Base-by-base conservation (phyloP, 2,113 vertebrate genomes). In the Cheilinus undulatus region DNA sequence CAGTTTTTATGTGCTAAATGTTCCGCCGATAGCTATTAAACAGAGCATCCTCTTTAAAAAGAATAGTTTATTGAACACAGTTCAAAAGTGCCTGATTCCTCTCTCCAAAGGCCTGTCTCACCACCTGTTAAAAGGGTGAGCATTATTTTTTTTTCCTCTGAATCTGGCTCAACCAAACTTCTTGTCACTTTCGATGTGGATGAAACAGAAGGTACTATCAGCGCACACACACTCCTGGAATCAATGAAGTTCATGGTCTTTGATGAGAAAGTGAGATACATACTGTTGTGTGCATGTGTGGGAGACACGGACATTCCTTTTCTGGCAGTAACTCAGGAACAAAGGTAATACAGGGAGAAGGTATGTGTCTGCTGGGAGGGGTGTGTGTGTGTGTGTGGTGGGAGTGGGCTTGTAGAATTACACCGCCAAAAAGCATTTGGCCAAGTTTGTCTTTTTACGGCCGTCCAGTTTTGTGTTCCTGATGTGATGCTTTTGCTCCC, bases 401-500 rank as follows among this genome's bases (percentile, higher is more conserved):
- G 56, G 70, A 75, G 69, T 59, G 75, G 72, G 73, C 80, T 71
- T 58, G 73, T 79, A 71, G 58, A 80, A 81, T 74, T 70, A 62
- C 82, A 72, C 73, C 53, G 80, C 79, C 89, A 86, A 92, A n/a
- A 91, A 92, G 86, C 86, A 87, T 92, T 89, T 91, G 90, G 86
- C 85, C 82, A 87, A 91, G 81, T 91, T 88, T 84, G 90, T 79
- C 78, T 91, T 94, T 93, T 94, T 94, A 94, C 69, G 42, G 91
- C 86, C 77, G 54, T 87, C 83, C 87, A 90, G 89, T 92, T 90
- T 91, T 92, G 91, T 89, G 89, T 88, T 92, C 86, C 89, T 74
- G 86, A 91, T 91, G 91, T 82, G 88, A 89, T 90, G 91, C 91
- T 84, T 90, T 89, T 70, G 82, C 85, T 87, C 83, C 82, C 91